These are phyloP conservation scores for Hemichromis elongatus DNA, from an alignment of 2,113 vertebrate genomes.

Conservation along the genomic window DNA sequence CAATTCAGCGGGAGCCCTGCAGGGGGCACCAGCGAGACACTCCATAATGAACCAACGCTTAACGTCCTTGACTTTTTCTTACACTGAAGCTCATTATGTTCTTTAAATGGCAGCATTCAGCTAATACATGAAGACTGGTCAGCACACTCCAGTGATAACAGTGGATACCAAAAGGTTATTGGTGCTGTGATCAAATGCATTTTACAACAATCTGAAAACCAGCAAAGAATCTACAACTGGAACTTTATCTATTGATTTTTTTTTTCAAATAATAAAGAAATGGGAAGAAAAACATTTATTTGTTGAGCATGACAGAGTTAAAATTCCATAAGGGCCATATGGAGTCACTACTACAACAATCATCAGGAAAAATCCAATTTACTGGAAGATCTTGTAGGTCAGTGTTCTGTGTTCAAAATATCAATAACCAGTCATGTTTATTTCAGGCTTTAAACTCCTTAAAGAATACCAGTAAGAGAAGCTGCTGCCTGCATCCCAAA, in stretches of 20 bases:
- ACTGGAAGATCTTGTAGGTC: neutral
- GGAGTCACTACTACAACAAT: neutral
- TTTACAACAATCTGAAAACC: neutral
- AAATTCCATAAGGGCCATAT: neutral
- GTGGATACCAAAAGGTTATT: neutral
- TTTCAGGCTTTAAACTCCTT: neutral
- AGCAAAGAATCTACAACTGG: neutral
- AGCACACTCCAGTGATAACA: neutral
- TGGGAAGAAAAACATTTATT: neutral
- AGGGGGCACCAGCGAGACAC: neutral
- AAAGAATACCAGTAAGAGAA: neutral
- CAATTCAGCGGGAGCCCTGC: neutral
- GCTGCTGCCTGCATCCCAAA: neutral
- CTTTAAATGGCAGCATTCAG: neutral
- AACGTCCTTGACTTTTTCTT: neutral
- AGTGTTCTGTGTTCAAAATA: neutral
- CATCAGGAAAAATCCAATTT: neutral
- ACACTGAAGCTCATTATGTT: neutral
- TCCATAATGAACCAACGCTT: neutral
- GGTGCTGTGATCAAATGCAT: neutral
- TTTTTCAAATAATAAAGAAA: neutral
- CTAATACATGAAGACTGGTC: neutral
- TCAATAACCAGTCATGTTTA: neutral
- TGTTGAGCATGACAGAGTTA: neutral
- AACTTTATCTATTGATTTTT: neutral